phyloP scores from a whole-genome alignment of 2,113 vertebrate species.

The Chascanopsetta lugubris region DNA sequence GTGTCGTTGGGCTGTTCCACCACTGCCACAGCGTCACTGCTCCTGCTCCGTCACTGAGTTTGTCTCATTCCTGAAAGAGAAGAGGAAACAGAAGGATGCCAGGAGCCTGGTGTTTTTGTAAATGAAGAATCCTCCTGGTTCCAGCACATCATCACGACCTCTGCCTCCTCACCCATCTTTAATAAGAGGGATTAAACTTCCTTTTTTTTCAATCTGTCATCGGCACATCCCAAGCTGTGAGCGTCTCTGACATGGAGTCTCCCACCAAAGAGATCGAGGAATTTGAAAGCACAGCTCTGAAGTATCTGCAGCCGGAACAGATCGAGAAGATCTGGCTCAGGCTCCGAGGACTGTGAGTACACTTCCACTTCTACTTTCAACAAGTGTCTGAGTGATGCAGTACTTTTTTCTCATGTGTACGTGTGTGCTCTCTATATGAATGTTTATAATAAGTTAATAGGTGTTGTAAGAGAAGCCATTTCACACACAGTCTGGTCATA shows the following conservation, averaged over 20 bases:
- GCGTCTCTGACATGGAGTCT: slow-evolving; percentile 89
- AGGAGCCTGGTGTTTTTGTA: slow-evolving; percentile 56
- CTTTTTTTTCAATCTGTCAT: slow-evolving; percentile 36
- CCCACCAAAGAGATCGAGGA: slow-evolving; percentile 99
- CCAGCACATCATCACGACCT: slow-evolving; percentile 14
- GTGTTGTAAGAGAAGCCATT: too few species aligned
- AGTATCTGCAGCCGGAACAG: slow-evolving; percentile 96
- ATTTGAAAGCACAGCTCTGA: slow-evolving; percentile 98
- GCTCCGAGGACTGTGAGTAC: slow-evolving; percentile 97
- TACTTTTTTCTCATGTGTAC: slow-evolving; percentile 25
- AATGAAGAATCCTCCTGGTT: slow-evolving; percentile 52
- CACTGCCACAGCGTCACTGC: slow-evolving; percentile 52
- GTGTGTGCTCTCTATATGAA: slow-evolving; percentile 20
- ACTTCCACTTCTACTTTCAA: slow-evolving; percentile 53
- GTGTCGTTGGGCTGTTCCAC: slow-evolving; percentile 46
- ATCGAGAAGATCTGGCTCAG: slow-evolving; percentile 99
- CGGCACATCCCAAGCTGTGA: slow-evolving; percentile 37
- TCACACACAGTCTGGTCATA: too few species aligned
- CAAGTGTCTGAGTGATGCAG: slow-evolving; percentile 49
- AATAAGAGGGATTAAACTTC: slow-evolving; percentile 69
- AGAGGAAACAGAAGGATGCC: slow-evolving; percentile 52
- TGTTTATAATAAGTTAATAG: too few species aligned
- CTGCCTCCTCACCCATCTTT: slow-evolving; percentile 23
- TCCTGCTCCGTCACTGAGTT: slow-evolving; percentile 54
- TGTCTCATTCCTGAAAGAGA: slow-evolving; percentile 32